Evolutionary conservation across 2,797 vertebrate genomes (phyloP).

Genomic region (Morelia viridis): DNA sequence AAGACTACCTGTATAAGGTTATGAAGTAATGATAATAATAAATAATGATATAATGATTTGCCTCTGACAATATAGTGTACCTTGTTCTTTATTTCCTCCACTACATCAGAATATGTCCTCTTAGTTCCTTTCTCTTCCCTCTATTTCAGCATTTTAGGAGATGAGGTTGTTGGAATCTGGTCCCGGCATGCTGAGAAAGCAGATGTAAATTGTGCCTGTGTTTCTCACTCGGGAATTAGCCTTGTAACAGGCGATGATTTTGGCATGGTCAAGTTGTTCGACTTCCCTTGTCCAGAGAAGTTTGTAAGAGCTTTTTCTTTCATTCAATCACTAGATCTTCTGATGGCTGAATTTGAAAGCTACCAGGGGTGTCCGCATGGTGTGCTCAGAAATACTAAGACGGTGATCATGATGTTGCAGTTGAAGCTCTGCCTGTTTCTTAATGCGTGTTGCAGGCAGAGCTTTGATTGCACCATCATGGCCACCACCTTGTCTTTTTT

Average conservation of each 20-base stretch:
- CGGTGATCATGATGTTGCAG: not conserved
- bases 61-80: not conserved
- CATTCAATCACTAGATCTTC: not conserved
- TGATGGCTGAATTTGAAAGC: constrained; percentile 4
- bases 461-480: not conserved
- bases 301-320: constrained; percentile 84
- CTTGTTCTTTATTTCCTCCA: not conserved
- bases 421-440: not conserved
- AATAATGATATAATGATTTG: not conserved
- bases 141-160: constrained; percentile 86
- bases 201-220: constrained; percentile 95
- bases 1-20: not conserved
- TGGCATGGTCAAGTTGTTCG: constrained; percentile 98
- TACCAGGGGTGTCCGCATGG: not conserved
- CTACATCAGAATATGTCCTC: not conserved
- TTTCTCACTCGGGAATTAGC: constrained; percentile 97
- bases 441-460: not conserved
- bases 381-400: not conserved
- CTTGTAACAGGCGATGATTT: constrained; percentile 97
- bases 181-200: constrained; percentile 95
- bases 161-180: constrained; percentile 97
- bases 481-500: not conserved
- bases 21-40: not conserved
- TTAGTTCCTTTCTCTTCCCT: constrained; percentile 7
- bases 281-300: constrained; percentile 98